phyloP scores from a whole-genome alignment of 2,888 invertebrate species.

The Dusona sp. region DNA sequence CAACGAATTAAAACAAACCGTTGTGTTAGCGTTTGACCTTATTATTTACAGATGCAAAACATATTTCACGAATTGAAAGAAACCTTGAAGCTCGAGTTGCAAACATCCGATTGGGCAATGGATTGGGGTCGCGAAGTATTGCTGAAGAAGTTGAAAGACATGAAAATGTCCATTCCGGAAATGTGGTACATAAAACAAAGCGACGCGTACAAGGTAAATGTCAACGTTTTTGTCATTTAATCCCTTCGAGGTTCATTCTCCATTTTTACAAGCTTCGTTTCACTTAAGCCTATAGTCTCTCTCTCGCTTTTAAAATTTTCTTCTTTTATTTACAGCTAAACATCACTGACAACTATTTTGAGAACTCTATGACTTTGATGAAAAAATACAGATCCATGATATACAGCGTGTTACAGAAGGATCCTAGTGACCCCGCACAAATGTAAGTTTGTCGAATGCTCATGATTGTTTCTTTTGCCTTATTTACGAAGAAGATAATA shows the following conservation, averaged over 20 bases:
- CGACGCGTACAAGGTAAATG: slow-evolving; percentile 29
- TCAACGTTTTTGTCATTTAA: background rate
- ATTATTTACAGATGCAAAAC: slow-evolving; percentile 66
- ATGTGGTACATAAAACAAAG: slow-evolving; percentile 60
- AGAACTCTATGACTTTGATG: slow-evolving; percentile 74
- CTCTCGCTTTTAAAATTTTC: slow-evolving; percentile 13
- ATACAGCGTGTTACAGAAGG: slow-evolving; percentile 69
- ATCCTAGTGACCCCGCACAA: slow-evolving; percentile 71
- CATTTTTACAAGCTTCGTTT: slow-evolving; percentile 24
- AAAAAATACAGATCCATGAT: slow-evolving; percentile 73
- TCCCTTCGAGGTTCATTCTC: slow-evolving; percentile 28
- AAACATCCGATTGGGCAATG: slow-evolving; percentile 67
- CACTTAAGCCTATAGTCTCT: slow-evolving; percentile 1
- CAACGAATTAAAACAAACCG: too few species aligned
- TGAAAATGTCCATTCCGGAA: slow-evolving; percentile 72
- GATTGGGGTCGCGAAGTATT: slow-evolving; percentile 62
- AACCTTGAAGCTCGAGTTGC: slow-evolving; percentile 70
- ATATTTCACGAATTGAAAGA: slow-evolving; percentile 72
- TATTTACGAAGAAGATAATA: slow-evolving; percentile 48
- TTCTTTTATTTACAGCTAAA: slow-evolving; percentile 68
- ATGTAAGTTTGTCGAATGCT: slow-evolving; percentile 70
- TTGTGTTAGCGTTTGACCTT: background rate
- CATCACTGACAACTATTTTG: slow-evolving; percentile 73
- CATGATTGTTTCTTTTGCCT: slow-evolving; percentile 10
- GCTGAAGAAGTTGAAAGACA: slow-evolving; percentile 70